phyloP scores from a whole-genome alignment of 2,888 invertebrate species.

The Drosophila mettleri region DNA sequence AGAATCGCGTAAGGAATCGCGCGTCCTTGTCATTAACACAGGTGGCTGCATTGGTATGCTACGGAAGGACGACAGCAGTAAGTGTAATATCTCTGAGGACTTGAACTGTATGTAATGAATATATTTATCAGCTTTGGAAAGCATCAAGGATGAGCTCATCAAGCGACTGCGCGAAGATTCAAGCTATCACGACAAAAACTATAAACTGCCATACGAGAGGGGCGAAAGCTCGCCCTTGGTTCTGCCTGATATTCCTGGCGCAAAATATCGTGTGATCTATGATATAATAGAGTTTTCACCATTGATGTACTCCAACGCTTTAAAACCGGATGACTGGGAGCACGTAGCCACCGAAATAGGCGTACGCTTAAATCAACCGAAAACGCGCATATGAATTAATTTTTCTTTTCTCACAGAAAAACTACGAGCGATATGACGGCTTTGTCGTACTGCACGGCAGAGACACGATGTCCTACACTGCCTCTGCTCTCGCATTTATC shows the following conservation, averaged over 20 bases:
- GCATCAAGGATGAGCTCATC: slow-evolving; percentile 73
- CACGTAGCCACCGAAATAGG: slow-evolving; percentile 93
- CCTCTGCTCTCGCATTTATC: slow-evolving; percentile 98
- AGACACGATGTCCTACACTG: slow-evolving; percentile 97
- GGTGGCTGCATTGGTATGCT: slow-evolving; percentile 99
- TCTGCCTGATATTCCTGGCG: slow-evolving; percentile 87
- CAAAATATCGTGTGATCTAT: slow-evolving; percentile 88
- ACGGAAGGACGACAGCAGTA: slow-evolving; percentile 91
- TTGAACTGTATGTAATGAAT: background rate
- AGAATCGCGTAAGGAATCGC: slow-evolving; percentile 86
- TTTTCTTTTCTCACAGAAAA: slow-evolving; percentile 86
- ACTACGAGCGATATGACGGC: slow-evolving; percentile 93
- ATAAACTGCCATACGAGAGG: slow-evolving; percentile 86
- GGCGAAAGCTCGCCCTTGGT: slow-evolving; percentile 85
- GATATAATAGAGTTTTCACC: slow-evolving; percentile 93
- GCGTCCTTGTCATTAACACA: slow-evolving; percentile 95
- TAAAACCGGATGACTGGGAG: slow-evolving; percentile 95
- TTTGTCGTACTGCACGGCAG: slow-evolving; percentile 98
- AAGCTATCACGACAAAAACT: slow-evolving; percentile 92
- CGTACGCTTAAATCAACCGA: slow-evolving; percentile 86
- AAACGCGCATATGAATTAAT: slow-evolving; percentile 39
- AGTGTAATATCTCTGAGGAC: slow-evolving; percentile 65
- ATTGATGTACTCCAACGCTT: slow-evolving; percentile 96
- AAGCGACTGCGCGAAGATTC: slow-evolving; percentile 87
- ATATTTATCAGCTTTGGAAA: slow-evolving; percentile 87